Evolutionary conservation across 2,113 vertebrate genomes (phyloP), one percentile per base, ranked within the genome.

Genomic region (Bombycilla garrulus): DNA sequence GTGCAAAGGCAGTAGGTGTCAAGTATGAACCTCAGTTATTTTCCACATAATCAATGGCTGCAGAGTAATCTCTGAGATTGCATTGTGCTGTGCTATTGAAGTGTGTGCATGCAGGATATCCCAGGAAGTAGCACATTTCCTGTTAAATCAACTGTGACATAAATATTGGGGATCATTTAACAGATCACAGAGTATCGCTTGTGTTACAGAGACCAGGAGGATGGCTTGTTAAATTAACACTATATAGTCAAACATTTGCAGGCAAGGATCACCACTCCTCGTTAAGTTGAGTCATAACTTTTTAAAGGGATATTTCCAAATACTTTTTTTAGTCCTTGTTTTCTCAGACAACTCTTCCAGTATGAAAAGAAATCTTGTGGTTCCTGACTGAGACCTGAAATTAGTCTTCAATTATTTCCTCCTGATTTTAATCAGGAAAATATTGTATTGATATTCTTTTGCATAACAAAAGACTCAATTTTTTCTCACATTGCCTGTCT

Each of bases 91-190:
- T 97, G 89, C 95, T 94, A 24, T 92, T 96, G 91, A 96, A 95
- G 84, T 95, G 71, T 93, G 90, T 42, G 71, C 87, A 23, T 57
- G 70, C 83, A 92, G 97, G 96, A 95, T 96, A 96, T 95, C 93
- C 87, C 95, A 77, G 93, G 91, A 97, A 96, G 65, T 93, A 96
- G 91, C 76, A 94, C 83, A 97, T 97, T 98, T 97, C 96, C 95
- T 96, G 87, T 96, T 97, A 97, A 98, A 97, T 91, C 95, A 97
- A 66, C 95, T 71, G 48, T 97, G 86, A 85, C 96, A 94, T 93
- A 98, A 98, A 97, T 97, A 98, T 93, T 50, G 76, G 90, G 87
- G 93, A 82, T 97, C 97, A 97, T 97, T 98, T 97, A 97, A 80
- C 95, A 97, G 93, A 95, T 96, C 95, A 97, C 47, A 95, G 86